Conservation (phyloP, 2,113 vertebrate genomes). For the Protobothrops flavoviridis region DNA sequence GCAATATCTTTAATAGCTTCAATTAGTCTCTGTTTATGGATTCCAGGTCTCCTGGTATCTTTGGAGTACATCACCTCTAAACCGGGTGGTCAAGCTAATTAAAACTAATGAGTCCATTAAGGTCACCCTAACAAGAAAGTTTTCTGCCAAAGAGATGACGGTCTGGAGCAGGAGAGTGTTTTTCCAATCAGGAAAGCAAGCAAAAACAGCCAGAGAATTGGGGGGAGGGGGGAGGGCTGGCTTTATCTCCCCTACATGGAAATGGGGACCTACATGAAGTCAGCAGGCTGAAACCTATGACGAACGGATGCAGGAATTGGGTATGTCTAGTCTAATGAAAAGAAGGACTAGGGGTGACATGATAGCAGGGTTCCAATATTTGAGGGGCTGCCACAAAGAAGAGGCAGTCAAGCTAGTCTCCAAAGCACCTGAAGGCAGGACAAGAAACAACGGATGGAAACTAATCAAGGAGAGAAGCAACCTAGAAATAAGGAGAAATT, state of each 20-base stretch:
- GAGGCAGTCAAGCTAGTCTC: too few species aligned
- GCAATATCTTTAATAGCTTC: conserved; percentile 35
- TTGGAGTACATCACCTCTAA: conserved; percentile 52
- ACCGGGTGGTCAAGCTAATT: conserved; percentile 64
- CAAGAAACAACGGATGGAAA: too few species aligned
- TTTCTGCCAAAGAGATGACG: conserved; percentile 27
- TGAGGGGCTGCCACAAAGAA: too few species aligned
- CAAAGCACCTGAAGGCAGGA: too few species aligned
- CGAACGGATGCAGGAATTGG: too few species aligned
- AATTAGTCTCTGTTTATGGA: conserved; percentile 60
- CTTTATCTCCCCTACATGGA: neutral
- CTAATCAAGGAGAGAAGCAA: too few species aligned
- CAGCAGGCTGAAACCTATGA: neutral
- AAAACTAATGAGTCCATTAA: conserved; percentile 64
- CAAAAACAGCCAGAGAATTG: neutral
- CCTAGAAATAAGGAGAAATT: too few species aligned
- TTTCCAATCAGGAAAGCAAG: neutral
- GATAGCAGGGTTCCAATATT: neutral
- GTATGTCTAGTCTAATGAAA: too few species aligned
- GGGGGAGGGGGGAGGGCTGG: neutral
- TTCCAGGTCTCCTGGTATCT: conserved; percentile 1
- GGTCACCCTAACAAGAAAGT: conserved; percentile 46
- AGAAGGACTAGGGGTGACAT: too few species aligned
- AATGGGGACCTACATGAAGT: neutral
- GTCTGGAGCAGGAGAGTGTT: neutral